A percentile compares a stretch with the other conserved stretches of the same genome.
These are phyloP conservation scores for Mechanitis messenoides DNA, from an alignment of 2,888 invertebrate genomes.

Conservation along the genomic window DNA sequence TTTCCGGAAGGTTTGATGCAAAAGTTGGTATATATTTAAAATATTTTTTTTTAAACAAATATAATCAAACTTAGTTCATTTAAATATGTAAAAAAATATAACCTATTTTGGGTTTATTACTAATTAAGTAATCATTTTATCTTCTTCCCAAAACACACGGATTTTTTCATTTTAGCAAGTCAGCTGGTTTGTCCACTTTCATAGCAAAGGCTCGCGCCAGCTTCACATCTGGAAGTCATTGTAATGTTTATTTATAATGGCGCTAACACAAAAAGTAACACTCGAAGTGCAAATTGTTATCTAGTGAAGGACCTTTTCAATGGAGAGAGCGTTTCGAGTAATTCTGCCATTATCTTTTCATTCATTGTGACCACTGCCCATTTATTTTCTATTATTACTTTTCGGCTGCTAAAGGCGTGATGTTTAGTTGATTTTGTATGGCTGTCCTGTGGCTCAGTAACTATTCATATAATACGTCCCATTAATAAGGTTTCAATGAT, in stretches of 20 bases:
- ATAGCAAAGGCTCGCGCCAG: constrained; percentile 49
- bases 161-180: constrained; percentile 20
- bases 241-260: constrained; percentile 67
- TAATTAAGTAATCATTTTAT: no score
- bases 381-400: constrained; percentile 67
- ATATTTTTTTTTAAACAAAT: no score
- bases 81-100: no score
- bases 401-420: constrained; percentile 60
- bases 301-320: constrained; percentile 62
- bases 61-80: no score
- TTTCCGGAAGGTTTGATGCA: not conserved
- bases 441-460: not conserved
- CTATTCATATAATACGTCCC: constrained; percentile 4
- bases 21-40: no score
- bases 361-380: constrained; percentile 65
- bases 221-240: constrained; percentile 65
- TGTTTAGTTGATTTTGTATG: constrained; percentile 39
- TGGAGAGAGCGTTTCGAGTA: constrained; percentile 71
- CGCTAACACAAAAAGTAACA: constrained; percentile 53
- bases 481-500: not conserved
- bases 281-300: constrained; percentile 71
- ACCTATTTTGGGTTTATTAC: no score
- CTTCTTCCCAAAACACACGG: no score
- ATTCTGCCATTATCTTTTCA: constrained; percentile 67
- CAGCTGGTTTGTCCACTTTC: constrained; percentile 34